A percentile compares a stretch with the other conserved stretches of the same genome.
Evolutionary conservation across 2,797 vertebrate genomes (phyloP).

Genomic region (Acipenser ruthenus): DNA sequence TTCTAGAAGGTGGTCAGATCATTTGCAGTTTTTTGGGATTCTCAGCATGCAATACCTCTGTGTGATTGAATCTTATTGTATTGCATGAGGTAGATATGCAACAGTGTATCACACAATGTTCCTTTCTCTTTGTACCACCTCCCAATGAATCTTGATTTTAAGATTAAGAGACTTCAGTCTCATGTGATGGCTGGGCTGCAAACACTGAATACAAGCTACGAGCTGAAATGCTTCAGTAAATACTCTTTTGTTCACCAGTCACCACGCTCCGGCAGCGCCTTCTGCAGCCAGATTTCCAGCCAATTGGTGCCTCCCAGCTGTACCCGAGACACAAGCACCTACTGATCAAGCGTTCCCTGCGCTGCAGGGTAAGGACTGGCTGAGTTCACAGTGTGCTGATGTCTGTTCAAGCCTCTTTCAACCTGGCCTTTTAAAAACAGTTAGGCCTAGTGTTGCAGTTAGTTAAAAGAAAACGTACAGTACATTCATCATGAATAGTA

Average conservation of each 20-base stretch:
- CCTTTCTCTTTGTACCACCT: background rate
- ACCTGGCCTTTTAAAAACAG: too few relatives aligned
- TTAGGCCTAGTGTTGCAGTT: too few relatives aligned
- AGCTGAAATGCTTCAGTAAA: background rate
- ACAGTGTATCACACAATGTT: background rate
- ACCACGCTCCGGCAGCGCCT: conserved; percentile 91
- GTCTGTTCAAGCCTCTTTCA: background rate
- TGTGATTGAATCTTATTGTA: too few relatives aligned
- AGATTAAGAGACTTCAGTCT: background rate
- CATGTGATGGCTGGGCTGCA: background rate
- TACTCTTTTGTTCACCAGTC: conserved; percentile 52
- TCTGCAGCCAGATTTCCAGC: conserved; percentile 92
- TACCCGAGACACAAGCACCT: conserved; percentile 96
- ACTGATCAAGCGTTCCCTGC: conserved; percentile 92
- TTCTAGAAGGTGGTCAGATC: background rate
- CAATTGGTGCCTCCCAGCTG: conserved; percentile 86
- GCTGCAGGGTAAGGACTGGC: conserved; percentile 74
- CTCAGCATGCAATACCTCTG: background rate
- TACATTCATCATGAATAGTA: too few relatives aligned
- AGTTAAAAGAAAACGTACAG: too few relatives aligned
- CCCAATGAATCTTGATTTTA: background rate
- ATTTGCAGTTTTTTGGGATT: too few relatives aligned
- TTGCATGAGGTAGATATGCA: background rate
- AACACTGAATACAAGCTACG: background rate
- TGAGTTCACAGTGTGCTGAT: background rate